These are phyloP conservation scores for Actinia tenebrosa DNA, from an alignment of 64 coral and sea anemone species.

Conservation along the genomic window DNA sequence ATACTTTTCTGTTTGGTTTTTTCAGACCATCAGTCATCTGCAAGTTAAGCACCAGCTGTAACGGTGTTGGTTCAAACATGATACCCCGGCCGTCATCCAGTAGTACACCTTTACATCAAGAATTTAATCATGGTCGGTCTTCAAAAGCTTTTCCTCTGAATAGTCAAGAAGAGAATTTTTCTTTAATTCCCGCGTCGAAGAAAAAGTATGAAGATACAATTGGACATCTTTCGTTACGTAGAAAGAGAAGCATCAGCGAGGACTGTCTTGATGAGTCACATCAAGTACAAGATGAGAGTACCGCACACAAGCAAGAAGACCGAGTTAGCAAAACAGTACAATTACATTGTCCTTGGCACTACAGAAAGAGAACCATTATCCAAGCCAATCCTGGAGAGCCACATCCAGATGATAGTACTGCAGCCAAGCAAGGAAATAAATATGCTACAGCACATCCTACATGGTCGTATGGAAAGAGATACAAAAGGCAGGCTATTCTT, in stretches of 20 bases:
- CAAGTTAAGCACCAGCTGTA: neutral
- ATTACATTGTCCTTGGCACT: too few relatives aligned
- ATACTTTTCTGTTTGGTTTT: neutral
- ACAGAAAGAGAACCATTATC: too few relatives aligned
- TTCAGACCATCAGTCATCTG: neutral
- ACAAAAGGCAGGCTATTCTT: neutral
- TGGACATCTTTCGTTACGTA: neutral
- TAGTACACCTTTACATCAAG: neutral
- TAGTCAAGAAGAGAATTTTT: neutral
- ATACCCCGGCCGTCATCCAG: neutral
- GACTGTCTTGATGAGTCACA: neutral
- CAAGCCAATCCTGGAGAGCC: too few relatives aligned
- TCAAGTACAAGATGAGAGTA: too few relatives aligned
- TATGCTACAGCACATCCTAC: neutral
- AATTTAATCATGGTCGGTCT: neutral
- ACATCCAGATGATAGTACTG: neutral
- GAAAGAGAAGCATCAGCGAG: neutral
- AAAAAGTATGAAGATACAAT: too few relatives aligned
- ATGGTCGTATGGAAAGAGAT: neutral
- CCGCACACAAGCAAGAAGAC: neutral
- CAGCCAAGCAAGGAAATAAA: neutral
- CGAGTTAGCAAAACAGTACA: too few relatives aligned
- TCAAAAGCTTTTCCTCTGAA: neutral
- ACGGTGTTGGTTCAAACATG: neutral
- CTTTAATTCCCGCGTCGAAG: neutral